Evolutionary conservation across 1,140 invertebrate genomes (phyloP).

Genomic region (Drosophila kikkawai): DNA sequence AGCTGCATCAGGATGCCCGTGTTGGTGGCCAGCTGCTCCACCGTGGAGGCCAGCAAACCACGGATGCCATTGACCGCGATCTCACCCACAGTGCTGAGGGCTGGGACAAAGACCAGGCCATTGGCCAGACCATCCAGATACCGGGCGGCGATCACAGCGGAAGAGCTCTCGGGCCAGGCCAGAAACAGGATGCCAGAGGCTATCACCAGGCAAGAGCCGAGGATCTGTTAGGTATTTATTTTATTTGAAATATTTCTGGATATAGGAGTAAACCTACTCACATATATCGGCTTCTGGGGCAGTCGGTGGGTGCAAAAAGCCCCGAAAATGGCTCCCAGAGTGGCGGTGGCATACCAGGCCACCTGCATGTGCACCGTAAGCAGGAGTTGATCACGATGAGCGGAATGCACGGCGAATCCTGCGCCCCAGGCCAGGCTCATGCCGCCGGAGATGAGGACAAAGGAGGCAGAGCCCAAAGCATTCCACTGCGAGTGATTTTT

Average conservation of each 20-base stretch:
- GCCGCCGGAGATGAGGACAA: slow-evolving; percentile 75
- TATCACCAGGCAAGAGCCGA: slow-evolving; percentile 62
- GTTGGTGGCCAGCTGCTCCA: slow-evolving; percentile 65
- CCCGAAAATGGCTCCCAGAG: slow-evolving; percentile 61
- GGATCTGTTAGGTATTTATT: neutral
- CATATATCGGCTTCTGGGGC: slow-evolving; percentile 63
- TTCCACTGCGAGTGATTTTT: slow-evolving; percentile 75
- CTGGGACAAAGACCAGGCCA: slow-evolving; percentile 71
- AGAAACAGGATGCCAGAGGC: slow-evolving; percentile 64
- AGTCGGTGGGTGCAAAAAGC: slow-evolving; percentile 55
- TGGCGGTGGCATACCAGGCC: slow-evolving; percentile 65
- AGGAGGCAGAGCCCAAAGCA: slow-evolving; percentile 55
- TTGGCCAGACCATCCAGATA: slow-evolving; percentile 78
- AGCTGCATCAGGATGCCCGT: slow-evolving; percentile 70
- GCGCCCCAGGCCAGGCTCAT: slow-evolving; percentile 78
- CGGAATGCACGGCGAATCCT: slow-evolving; percentile 57
- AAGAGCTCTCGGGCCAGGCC: slow-evolving; percentile 35
- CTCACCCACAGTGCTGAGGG: slow-evolving; percentile 65
- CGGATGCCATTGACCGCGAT: slow-evolving; percentile 52
- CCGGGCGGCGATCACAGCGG: slow-evolving; percentile 61
- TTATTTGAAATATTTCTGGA: no score
- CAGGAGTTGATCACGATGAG: slow-evolving; percentile 38
- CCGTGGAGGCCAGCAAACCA: slow-evolving; percentile 48
- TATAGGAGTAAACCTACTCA: slow-evolving; percentile 26
- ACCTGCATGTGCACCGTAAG: slow-evolving; percentile 56